Percentiles rank a stretch among this genome's conserved stretches.
Evolutionary conservation across 2,888 invertebrate species (phyloP).

Genomic region (Tachina lurida): DNA sequence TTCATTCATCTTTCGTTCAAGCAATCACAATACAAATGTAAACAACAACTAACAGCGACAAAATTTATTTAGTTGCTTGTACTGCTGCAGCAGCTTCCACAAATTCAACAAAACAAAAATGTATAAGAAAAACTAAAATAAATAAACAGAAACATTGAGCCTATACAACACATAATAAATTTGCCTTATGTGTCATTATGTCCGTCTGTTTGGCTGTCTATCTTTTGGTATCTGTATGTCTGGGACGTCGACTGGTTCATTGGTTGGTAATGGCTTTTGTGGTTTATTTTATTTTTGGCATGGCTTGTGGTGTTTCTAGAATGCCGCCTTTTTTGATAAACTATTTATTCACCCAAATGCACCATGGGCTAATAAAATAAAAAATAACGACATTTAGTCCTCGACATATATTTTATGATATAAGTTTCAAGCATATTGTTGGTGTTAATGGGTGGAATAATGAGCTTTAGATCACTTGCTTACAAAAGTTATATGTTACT

Average conservation of each 20-base stretch:
- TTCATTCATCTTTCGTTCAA: constrained; percentile 52
- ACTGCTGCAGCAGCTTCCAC: constrained; percentile 30
- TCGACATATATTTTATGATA: too few relatives aligned
- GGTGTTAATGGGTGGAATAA: too few relatives aligned
- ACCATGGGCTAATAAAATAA: background rate
- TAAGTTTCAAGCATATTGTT: too few relatives aligned
- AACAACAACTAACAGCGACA: constrained; percentile 33
- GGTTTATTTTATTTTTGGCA: constrained; percentile 30
- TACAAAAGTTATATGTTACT: too few relatives aligned
- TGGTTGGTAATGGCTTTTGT: constrained; percentile 43
- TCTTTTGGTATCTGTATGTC: constrained; percentile 33
- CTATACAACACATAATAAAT: constrained; percentile 70
- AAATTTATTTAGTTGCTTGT: constrained; percentile 24
- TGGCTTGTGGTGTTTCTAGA: constrained; percentile 49
- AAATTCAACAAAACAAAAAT: background rate
- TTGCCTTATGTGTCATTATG: constrained; percentile 55
- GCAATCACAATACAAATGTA: constrained; percentile 8
- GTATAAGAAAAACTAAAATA: background rate
- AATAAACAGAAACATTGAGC: constrained; percentile 34
- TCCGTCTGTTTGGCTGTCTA: constrained; percentile 30
- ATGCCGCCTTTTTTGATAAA: constrained; percentile 56
- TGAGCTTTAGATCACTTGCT: rapidly evolving
- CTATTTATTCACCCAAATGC: constrained; percentile 7
- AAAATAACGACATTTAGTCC: background rate
- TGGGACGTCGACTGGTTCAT: constrained; percentile 2